Conservation (phyloP, 2,113 vertebrate species). For the Etheostoma spectabile region DNA sequence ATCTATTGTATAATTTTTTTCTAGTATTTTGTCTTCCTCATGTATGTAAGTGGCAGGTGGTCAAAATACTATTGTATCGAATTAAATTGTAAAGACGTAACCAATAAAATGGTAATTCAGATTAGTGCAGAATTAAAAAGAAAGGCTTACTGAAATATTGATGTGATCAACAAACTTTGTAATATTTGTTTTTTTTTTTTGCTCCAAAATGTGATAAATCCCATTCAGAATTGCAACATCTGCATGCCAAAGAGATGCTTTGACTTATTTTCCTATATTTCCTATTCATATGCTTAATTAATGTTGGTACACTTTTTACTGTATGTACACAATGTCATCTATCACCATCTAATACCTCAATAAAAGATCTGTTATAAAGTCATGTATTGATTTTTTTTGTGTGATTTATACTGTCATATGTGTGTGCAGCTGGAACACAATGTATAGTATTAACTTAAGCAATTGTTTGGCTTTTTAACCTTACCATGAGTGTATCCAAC, state of each 20-base stretch:
- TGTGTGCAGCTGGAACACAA: not conserved
- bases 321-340: not conserved
- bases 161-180: not conserved
- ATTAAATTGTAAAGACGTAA: no score
- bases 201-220: no score
- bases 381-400: not conserved
- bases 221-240: no score
- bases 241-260: no score
- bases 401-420: not conserved
- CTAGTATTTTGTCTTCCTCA: not conserved
- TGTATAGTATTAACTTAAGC: not conserved
- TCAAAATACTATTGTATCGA: not conserved
- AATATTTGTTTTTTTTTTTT: not conserved
- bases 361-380: conserved; percentile 8
- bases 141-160: not conserved
- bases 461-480: not conserved
- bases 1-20: not conserved
- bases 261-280: no score
- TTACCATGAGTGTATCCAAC: not conserved
- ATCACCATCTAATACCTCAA: not conserved
- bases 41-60: not conserved
- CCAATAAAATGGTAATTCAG: no score
- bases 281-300: not conserved
- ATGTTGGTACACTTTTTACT: not conserved
- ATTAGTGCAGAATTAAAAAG: no score